Evolutionary conservation across 2,888 invertebrate genomes (phyloP).

Genomic region (Theodoxus fluviatilis): DNA sequence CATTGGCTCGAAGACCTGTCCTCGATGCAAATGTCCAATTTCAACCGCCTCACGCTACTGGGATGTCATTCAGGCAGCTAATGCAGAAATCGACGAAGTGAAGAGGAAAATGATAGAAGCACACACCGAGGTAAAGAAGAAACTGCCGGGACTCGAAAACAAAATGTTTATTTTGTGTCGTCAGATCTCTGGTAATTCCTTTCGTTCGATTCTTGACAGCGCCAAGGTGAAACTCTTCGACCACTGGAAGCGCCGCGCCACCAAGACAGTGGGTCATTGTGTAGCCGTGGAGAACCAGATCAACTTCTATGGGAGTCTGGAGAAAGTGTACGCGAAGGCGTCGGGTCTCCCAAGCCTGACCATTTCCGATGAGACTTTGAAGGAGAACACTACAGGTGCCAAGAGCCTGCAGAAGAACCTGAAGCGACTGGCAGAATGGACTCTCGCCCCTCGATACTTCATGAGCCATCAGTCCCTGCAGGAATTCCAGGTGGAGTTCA

Average conservation of each 20-base stretch:
- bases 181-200: too few species aligned
- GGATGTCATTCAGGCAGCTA: constrained; percentile 67
- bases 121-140: background rate
- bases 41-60: constrained; percentile 70
- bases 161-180: too few species aligned
- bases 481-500: constrained; percentile 19
- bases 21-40: constrained; percentile 70
- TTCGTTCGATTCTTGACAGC: too few species aligned
- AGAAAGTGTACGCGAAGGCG: too few species aligned
- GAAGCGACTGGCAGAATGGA: background rate
- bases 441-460: background rate
- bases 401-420: background rate
- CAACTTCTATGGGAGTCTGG: too few species aligned
- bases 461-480: constrained; percentile 19
- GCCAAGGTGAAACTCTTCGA: too few species aligned
- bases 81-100: constrained; percentile 60
- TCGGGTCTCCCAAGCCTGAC: too few species aligned
- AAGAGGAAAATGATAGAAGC: constrained; percentile 27
- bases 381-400: too few species aligned
- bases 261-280: too few species aligned
- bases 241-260: too few species aligned
- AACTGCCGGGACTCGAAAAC: background rate
- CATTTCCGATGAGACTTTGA: too few species aligned
- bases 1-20: constrained; percentile 67
- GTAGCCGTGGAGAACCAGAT: too few species aligned